A percentile compares a stretch with the other conserved stretches of the same genome.
These are phyloP conservation scores for Apodemia zela DNA, from an alignment of 2,888 invertebrate species.

Conservation along the genomic window DNA sequence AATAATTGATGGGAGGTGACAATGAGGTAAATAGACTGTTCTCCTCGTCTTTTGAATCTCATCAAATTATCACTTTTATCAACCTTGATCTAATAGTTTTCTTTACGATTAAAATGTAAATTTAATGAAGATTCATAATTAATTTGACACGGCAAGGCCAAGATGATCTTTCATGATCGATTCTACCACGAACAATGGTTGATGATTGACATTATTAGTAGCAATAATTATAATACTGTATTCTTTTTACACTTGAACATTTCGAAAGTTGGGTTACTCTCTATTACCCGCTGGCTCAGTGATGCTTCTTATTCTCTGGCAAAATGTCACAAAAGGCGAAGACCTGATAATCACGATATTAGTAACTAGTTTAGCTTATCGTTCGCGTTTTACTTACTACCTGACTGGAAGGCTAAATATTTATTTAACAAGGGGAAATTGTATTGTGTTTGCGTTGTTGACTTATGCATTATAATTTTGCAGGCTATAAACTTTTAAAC, in stretches of 20 bases:
- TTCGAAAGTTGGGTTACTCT: background rate
- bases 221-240: background rate
- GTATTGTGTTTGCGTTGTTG: too few species aligned
- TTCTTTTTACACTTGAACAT: background rate
- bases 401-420: too few species aligned
- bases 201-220: constrained; percentile 2
- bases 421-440: too few species aligned
- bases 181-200: background rate
- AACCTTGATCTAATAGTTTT: constrained; percentile 7
- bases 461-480: too few species aligned
- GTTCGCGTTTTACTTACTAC: too few species aligned
- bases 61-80: background rate
- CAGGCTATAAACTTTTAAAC: too few species aligned
- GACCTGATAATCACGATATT: too few species aligned
- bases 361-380: too few species aligned
- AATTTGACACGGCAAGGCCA: background rate
- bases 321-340: too few species aligned
- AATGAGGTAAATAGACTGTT: too few species aligned
- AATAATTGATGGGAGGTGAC: too few species aligned
- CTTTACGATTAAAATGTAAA: background rate
- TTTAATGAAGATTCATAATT: background rate
- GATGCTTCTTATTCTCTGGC: too few species aligned
- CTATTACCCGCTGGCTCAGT: background rate
- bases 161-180: background rate
- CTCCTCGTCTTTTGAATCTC: background rate